Base-by-base conservation (phyloP, 2,888 invertebrate genomes). In the Lapara coniferarum region DNA sequence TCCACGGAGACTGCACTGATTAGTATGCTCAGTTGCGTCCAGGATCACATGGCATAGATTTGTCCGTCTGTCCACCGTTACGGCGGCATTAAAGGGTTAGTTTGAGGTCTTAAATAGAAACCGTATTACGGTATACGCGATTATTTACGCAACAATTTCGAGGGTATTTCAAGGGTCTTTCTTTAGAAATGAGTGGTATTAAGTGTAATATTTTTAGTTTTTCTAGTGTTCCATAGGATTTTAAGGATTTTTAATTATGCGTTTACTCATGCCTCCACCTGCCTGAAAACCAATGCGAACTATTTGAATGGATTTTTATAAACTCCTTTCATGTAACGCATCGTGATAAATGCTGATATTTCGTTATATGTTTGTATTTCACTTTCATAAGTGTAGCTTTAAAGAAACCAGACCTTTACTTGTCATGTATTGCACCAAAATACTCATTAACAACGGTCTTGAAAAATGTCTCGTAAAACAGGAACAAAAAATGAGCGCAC, bases 1-100 rank as follows among this genome's bases (percentile, higher is more conserved):
- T 89, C 88, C 85, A 86, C 84, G 85, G 88, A 89, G 90, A 92
- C 92, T 90, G 76, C 82, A 78, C 84, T 85, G 82, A 90, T 92
- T 91, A 90, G 90, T 90, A 90, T 88, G 89, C 70, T 51, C 53
- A 37, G 55, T 68, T 25, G 67, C 53, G 59, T 59, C 51, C 63
- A 46, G 37, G 37, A 25, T 69, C 69, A 66, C 56, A 57, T 66
- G 66, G 16, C 59, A 69, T 57, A 66, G 66, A 66, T 69, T 66
- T 69, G 66, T 56, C 37, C 16, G 66, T 52, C 69, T 66, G 69
- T 66, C 66, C 66, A 44, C 16, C 37, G 66, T 53, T 63, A 59
- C 14, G 7, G 12, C 19, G 63, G 63, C n/a, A 19, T 59, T 59
- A 58, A 68, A 68, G 59, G 59, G 59, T 44, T 63, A 57, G 58